Base-by-base conservation (phyloP, 1,140 invertebrate genomes). In the Zaprionus tsacasi region DNA sequence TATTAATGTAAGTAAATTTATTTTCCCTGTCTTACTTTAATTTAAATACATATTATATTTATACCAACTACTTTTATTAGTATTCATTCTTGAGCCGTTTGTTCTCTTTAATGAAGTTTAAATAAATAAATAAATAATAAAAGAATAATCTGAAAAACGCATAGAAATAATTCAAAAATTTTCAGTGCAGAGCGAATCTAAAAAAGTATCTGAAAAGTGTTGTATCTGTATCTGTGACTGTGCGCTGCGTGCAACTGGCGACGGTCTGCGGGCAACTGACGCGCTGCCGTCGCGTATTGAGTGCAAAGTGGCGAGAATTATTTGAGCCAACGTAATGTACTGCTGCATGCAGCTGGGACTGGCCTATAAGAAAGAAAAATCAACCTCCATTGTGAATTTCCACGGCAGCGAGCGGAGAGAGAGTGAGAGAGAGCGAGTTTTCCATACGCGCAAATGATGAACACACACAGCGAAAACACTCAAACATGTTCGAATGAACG, bases 321-420 rank as follows among this genome's bases (percentile, higher is more conserved):
- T 67, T 76, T 71, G 77, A 80, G 79, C 60, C 68, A 8, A 25
- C 10, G 45, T 25, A 50, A 17, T 50, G 45, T 7, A 48, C 15
- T 15, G 17, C 43, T 12, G 33, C 15, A 55, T 17, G 13, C 12
- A 65, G 21, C 50, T 17, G 15, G 36, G 57, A 48, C 63, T 82
- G 76, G 88, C 88, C 88, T 82, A 89, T 88, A 89, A 87, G 89
- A 91, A 45, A 45, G 89, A 85, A 91, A 91, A 27, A 76, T 73
- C 89, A 85, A 79, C 89, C 88, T 82, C 82, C 89, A 86, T 91
- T 83, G 91, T 91, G 88, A 91, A 91, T 91, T 91, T 91, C 81
- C 82, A 79, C 63, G 52, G 35, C 25, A 30, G 21, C 38, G 55
- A 68, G 43, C 67, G 10, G 7, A 50, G 35, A 63, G 43, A 54